Evolutionary conservation across 1,140 invertebrate species (phyloP), one percentile per base, ranked within the genome.

Genomic region (Pomacea maculata): DNA sequence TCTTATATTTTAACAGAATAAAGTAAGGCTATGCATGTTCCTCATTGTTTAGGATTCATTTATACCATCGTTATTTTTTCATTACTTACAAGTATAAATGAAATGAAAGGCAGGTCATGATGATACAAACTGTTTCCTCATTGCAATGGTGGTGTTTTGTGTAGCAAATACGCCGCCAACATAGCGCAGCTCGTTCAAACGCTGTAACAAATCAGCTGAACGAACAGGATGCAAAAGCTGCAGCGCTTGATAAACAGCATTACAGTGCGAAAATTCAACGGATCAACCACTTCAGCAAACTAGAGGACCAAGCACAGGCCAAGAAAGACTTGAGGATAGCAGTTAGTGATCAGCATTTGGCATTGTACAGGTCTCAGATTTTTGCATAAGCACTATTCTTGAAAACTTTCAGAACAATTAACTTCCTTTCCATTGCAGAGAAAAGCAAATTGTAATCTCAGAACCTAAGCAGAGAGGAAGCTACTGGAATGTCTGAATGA

Each of bases 241-340:
- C 77, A 5, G 72, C 65, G 11, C 34, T 80, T 11, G 77, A 78
- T 11, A 75, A 84, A 52, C 83, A 87, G 77, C 83, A 85, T 52
- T 83, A 82, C 15, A 82, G 81, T 45, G 88, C 88, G 54, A 89
- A 89, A 78, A 45, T 87, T 19, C 82, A 84, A n/a, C 79, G 87
- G 9, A 81, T 88, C 55, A 74, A 85, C 72, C 86, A 89, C 79
- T 89, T 87, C 80, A 82, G 81, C 34, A 79, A 81, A 54, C 80
- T 88, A 25, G 88, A 89, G 75, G 82, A 84, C 63, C 76, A 85
- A 25, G 86, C 85, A 54, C 88, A 89, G 79, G 72, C 80, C 57
- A 83, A 80, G 72, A 88, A 88, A 80, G 87, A 88, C 79, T 45
- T 86, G 19, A 79, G 86, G 19, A 84, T 86, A 29, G 85, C 74